phyloP scores from a whole-genome alignment of 2,113 vertebrate species.

The Lepisosteus oculatus region DNA sequence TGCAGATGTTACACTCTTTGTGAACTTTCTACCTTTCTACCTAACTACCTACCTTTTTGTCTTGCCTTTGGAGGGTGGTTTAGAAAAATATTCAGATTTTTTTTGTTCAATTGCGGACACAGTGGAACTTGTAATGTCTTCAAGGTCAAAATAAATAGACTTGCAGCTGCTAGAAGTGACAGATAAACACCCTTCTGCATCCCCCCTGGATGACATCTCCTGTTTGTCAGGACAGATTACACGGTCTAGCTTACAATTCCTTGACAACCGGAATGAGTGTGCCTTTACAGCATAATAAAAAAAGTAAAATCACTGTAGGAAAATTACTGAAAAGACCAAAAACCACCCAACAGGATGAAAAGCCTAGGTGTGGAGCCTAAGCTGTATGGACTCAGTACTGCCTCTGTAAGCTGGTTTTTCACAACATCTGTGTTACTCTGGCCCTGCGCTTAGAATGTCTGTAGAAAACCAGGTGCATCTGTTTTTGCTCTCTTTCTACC shows the following conservation, averaged over 20 bases:
- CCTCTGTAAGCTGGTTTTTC: background rate
- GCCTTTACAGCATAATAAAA: background rate
- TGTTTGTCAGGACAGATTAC: background rate
- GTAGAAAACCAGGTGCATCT: background rate
- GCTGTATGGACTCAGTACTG: background rate
- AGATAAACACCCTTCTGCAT: conserved; percentile 1
- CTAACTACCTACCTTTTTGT: background rate
- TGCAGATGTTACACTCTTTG: background rate
- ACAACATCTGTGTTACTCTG: background rate
- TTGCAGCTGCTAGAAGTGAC: background rate
- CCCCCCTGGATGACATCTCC: background rate
- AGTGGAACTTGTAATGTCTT: background rate
- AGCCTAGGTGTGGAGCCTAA: background rate
- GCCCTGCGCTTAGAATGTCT: background rate
- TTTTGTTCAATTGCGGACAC: background rate
- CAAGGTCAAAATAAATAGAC: background rate
- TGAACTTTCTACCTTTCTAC: background rate
- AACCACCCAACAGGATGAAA: background rate
- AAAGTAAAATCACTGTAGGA: background rate
- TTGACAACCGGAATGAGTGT: background rate
- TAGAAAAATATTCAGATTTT: background rate
- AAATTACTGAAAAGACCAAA: background rate
- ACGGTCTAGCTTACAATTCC: background rate
- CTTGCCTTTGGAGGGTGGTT: background rate
- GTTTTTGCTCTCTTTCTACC: background rate